Base-by-base conservation (phyloP, 1,140 invertebrate genomes). In the Theocolax elegans region DNA sequence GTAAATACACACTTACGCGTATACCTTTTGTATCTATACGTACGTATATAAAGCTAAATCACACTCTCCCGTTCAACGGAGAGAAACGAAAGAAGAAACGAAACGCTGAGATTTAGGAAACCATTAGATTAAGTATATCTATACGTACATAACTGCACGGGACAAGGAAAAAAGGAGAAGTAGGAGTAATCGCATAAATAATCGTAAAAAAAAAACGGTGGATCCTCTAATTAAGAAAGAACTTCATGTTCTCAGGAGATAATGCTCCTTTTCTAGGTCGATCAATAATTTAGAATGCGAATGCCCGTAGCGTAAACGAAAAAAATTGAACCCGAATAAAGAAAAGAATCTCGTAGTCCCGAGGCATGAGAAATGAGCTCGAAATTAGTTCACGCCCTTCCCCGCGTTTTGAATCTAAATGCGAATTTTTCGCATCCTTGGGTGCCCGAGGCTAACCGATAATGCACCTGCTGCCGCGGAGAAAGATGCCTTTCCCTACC, bases 251-350 rank as follows among this genome's bases (percentile, higher is more conserved):
- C 42, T 7, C 42, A 8, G 4, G 25, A 67, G 64, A 67, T 67
- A 56, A 67, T 67, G 44, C n/a, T 42, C 35, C 35, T 4, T 23
- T 19, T 38, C 53, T 9, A 1, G 15, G 13, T 19, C 40, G 13
- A 62, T 68, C 67, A 44, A 68, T 68, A 62, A 53, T 68, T 68
- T 68, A 60, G 53, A 60, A 68, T 62, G 67, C 44, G 62, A 60
- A 68, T 68, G 54, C 42, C 19, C n/a, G 56, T 38, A 13, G 54
- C 4, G 10, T 9, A 58, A 27, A 42, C 0, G 21, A 8, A 44
- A 42, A 46, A 31, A 25, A 42, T 25, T 2, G 21, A 31, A 31
- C n/a, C n/a, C n/a, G 46, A 54, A 38, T 10, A 9, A 65, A 27
- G 27, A 51, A 53, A 51, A 27, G 25, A 27, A 38, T n/a, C 15